Conservation (phyloP, 2,888 invertebrate species). For the Drosophila nigritarsus region DNA sequence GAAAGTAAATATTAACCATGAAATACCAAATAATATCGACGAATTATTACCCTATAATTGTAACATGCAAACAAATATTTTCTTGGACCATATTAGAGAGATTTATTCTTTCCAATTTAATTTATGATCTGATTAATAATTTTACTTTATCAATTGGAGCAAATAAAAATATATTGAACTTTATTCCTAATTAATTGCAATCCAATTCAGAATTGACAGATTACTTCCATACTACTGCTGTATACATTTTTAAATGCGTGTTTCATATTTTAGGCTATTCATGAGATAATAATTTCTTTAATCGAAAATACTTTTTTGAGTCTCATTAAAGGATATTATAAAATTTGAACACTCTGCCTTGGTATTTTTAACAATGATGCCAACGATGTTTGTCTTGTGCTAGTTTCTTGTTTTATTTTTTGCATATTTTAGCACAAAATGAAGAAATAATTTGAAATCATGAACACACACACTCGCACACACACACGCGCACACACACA, state of each 20-base stretch:
- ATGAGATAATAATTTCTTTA: neutral
- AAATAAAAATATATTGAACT: neutral
- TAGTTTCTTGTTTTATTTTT: constrained; percentile 58
- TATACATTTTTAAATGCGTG: neutral
- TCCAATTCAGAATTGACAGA: neutral
- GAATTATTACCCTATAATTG: constrained; percentile 28
- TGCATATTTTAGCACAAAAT: constrained; percentile 70
- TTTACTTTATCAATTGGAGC: neutral
- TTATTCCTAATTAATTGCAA: neutral
- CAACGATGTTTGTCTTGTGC: constrained; percentile 65
- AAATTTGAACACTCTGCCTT: constrained; percentile 30
- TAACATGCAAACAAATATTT: neutral
- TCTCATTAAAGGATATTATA: neutral
- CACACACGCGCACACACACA: neutral
- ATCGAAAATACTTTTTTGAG: neutral
- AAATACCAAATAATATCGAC: constrained; percentile 8
- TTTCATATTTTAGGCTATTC: neutral
- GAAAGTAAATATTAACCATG: constrained; percentile 51
- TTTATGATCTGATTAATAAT: neutral
- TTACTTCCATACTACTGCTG: neutral
- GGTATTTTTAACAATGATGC: constrained; percentile 40
- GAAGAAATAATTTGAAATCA: constrained; percentile 78
- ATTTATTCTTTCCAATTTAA: neutral
- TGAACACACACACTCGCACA: constrained; percentile 34
- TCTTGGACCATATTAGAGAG: neutral